A percentile compares a stretch with the other conserved stretches of the same genome.
Conservation (phyloP, 2,888 invertebrate species). For the Temnothorax rugatulus region DNA sequence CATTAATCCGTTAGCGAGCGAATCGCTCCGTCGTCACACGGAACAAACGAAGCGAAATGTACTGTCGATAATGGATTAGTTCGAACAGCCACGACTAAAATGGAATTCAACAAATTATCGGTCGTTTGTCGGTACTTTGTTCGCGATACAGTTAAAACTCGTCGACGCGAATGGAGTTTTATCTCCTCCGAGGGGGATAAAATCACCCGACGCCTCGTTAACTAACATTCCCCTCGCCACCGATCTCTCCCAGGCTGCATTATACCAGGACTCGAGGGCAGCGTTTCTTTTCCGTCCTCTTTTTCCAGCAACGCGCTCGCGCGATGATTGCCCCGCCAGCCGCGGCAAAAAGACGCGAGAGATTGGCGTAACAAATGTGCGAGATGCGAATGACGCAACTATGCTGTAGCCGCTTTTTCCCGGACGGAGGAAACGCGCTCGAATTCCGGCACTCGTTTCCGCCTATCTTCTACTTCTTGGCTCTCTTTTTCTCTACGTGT, state of each 20-base stretch:
- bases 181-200: constrained; percentile 47
- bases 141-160: constrained; percentile 37
- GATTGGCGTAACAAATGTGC: constrained; percentile 55
- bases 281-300: constrained; percentile 29
- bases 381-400: constrained; percentile 48
- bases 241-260: constrained; percentile 12
- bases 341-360: constrained; percentile 45
- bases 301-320: constrained; percentile 41
- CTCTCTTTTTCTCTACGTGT: not conserved
- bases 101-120: constrained; percentile 58
- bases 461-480: not conserved
- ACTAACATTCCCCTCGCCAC: constrained; percentile 51
- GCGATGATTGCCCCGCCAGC: constrained; percentile 49
- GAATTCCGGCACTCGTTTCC: constrained; percentile 39
- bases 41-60: constrained; percentile 38
- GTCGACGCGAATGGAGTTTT: constrained; percentile 50
- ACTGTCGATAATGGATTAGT: constrained; percentile 55
- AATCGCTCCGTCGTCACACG: constrained; percentile 26
- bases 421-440: constrained; percentile 24
- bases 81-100: constrained; percentile 10
- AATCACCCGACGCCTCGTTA: constrained; percentile 70
- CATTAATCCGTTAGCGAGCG: constrained; percentile 43
- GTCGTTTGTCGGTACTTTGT: constrained; percentile 43
- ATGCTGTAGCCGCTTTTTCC: constrained; percentile 19
- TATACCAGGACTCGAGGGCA: constrained; percentile 34